Evolutionary conservation across 2,113 vertebrate species (phyloP), one percentile per base, ranked within the genome.

Genomic region (Leptobrachium leishanense): DNA sequence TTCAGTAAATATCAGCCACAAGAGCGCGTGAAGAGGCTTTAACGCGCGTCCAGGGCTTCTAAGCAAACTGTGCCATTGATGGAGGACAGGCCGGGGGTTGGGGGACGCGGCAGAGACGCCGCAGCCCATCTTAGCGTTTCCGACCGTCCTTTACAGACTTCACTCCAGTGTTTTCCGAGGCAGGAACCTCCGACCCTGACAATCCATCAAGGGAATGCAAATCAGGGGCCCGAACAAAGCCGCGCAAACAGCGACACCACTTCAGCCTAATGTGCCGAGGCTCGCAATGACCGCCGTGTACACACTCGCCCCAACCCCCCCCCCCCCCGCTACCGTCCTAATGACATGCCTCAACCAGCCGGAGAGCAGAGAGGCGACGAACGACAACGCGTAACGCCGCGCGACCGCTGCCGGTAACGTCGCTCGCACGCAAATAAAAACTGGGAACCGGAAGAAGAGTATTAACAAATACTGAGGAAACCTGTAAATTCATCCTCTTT

Each of bases 141-240:
- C 44, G n/a, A n/a, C 85, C 84, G 85, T 86, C 88, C 88, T 91
- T 90, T 93, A 88, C 89, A 94, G 90, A 90, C 91, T 89, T 88
- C 93, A 92, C 93, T 94, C 91, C 87, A 92, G 88, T 83, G 88
- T 87, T 93, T 93, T 92, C 90, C 89, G 84, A 93, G 90, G 85
- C 89, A 88, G 86, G 87, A 89, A 92, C 91, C 90, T 91, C 90
- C 90, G 92, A 95, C 93, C 93, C 87, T 85, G 87, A 87, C 92
- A 89, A 93, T 92, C 92, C 91, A 92, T 92, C 92, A 92, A 92
- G 89, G 86, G 88, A 87, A 92, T 93, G 87, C 90, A 92, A 93
- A 94, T 89, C 84, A 87, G 20, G 84, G 87, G 84, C 86, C 78
- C 88, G 91, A 94, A 59, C 93, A 95, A 94, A 93, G 90, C 89